A percentile compares a stretch with the other conserved stretches of the same genome.
Conservation (phyloP, 2,113 vertebrate genomes). For the Rhinogobius similis region DNA sequence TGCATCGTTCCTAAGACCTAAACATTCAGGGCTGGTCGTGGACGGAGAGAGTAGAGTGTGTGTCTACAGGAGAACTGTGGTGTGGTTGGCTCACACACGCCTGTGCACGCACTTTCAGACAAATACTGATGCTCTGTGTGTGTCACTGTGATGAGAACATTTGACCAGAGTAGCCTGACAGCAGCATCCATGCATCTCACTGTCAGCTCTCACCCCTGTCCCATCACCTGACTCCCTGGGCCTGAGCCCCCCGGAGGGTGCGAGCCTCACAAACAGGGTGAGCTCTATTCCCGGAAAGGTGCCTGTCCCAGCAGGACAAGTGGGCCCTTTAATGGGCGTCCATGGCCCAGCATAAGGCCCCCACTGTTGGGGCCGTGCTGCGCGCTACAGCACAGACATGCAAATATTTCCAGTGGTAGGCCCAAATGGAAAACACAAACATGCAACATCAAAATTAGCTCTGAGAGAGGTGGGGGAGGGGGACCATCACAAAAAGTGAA, state of each 20-base stretch:
- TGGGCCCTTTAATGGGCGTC: conserved; percentile 77
- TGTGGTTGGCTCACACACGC: conserved; percentile 44
- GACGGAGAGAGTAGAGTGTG: conserved; percentile 19
- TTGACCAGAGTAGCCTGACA: conserved; percentile 19
- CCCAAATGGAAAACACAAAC: conserved; percentile 81
- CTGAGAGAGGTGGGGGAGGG: conserved; percentile 43
- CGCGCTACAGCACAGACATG: conserved; percentile 75
- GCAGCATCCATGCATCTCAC: conserved; percentile 41
- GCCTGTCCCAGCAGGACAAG: conserved; percentile 76
- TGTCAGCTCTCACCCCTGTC: conserved; percentile 61
- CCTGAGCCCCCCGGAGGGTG: conserved; percentile 58
- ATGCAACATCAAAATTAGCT: conserved; percentile 79
- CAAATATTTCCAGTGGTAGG: conserved; percentile 81
- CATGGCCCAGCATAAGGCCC: conserved; percentile 72
- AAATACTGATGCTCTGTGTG: neutral
- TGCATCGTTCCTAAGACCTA: conserved; percentile 19
- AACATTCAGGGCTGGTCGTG: conserved; percentile 15
- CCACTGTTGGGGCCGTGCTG: conserved; percentile 72
- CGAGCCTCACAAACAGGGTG: conserved; percentile 70
- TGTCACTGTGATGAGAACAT: neutral
- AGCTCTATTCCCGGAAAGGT: conserved; percentile 77
- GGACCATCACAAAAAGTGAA: conserved; percentile 46
- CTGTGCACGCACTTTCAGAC: conserved; percentile 13
- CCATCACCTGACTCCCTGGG: conserved; percentile 48
- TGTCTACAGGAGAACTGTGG: conserved; percentile 43